These are phyloP conservation scores for Smittia aterrima DNA, from an alignment of 2,888 invertebrate genomes.

Conservation along the genomic window DNA sequence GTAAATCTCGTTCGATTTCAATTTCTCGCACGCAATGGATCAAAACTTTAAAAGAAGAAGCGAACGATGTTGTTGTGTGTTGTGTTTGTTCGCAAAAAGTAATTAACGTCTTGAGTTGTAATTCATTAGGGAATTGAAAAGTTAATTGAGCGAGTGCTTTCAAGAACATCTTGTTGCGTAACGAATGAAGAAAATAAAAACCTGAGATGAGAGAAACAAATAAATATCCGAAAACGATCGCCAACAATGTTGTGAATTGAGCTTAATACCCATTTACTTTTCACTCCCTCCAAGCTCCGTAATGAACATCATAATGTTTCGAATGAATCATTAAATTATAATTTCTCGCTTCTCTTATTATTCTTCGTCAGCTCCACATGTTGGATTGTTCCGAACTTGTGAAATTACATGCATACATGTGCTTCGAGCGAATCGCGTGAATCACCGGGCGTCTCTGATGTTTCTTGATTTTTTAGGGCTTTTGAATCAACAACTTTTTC, in stretches of 20 bases:
- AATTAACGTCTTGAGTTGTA: not conserved
- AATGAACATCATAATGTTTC: not conserved
- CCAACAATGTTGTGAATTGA: conserved; percentile 17
- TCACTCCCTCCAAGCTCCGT: not conserved
- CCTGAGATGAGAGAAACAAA: not conserved
- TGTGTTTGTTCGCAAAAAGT: not conserved
- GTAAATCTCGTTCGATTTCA: no score
- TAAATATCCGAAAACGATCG: not conserved
- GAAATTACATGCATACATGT: conserved; percentile 5
- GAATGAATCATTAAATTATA: conserved; percentile 19
- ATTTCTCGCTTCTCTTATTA: not conserved
- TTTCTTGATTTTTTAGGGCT: no score
- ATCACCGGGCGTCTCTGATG: no score
- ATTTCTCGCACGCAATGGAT: no score
- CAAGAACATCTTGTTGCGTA: not conserved
- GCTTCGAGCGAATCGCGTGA: no score
- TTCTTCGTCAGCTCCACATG: not conserved
- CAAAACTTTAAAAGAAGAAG: no score
- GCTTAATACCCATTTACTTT: not conserved
- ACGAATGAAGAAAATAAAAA: not conserved
- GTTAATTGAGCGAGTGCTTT: conserved; percentile 19
- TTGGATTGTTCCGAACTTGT: not conserved
- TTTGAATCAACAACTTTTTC: no score
- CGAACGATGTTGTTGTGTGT: no score
- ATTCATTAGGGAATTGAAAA: conserved; percentile 24